A percentile compares a stretch with the other conserved stretches of the same genome.
Evolutionary conservation across 2,113 vertebrate genomes (phyloP).

Genomic region (Megaleporinus macrocephalus): DNA sequence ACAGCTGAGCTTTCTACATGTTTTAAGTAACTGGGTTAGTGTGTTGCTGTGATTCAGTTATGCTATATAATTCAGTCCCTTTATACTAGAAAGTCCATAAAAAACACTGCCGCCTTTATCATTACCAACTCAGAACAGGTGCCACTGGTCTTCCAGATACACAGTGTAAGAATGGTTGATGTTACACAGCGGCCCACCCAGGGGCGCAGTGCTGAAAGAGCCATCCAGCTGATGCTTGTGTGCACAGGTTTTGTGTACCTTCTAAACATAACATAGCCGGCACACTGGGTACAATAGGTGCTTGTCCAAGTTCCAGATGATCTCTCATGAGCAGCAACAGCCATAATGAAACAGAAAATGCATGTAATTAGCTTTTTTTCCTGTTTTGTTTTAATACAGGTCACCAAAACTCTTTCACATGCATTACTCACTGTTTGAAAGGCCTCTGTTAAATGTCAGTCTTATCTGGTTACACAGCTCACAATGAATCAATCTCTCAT

Average conservation of each 20-base stretch:
- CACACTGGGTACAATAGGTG: background rate
- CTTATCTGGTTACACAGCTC: background rate
- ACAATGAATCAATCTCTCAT: conserved; percentile 7
- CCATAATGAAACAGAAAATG: background rate
- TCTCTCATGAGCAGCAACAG: background rate
- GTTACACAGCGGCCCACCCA: background rate
- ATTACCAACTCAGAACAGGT: conserved; percentile 1
- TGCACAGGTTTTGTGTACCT: background rate
- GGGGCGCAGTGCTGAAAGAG: background rate
- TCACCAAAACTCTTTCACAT: background rate
- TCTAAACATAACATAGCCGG: background rate
- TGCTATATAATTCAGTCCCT: too few relatives aligned
- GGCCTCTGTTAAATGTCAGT: background rate
- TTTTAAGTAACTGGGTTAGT: too few relatives aligned
- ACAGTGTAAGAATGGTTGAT: background rate
- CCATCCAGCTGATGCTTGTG: background rate
- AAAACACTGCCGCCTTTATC: background rate
- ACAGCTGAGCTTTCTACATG: too few relatives aligned
- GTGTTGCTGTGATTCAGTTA: background rate
- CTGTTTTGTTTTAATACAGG: background rate
- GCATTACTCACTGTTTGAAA: background rate
- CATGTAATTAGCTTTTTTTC: background rate
- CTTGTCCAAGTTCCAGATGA: background rate
- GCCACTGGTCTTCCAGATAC: background rate
- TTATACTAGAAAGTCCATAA: background rate